phyloP scores from a whole-genome alignment of 2,113 vertebrate species.

The Muntiacus reevesi region DNA sequence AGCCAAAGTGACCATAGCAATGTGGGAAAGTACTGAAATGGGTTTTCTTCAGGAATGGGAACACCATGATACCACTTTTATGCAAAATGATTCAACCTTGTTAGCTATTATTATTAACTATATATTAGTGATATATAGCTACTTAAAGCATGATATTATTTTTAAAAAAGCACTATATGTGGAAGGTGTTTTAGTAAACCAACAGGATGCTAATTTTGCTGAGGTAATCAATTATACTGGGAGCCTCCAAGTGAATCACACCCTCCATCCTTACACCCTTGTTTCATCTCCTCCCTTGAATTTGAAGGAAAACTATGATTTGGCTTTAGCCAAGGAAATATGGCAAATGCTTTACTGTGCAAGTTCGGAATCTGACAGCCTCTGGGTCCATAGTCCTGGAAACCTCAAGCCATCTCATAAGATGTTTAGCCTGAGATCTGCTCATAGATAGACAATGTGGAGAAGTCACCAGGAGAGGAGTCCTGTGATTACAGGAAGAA shows the following conservation, averaged over 20 bases:
- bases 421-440: not conserved
- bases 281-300: not conserved
- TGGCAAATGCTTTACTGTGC: not conserved
- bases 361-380: not conserved
- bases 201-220: not conserved
- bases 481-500: not conserved
- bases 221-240: not conserved
- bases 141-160: not conserved
- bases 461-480: not conserved
- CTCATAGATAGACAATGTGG: not conserved
- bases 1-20: not conserved
- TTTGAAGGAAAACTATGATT: not conserved
- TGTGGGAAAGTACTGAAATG: not conserved
- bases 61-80: not conserved
- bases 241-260: not conserved
- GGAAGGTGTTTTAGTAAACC: not conserved
- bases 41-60: not conserved
- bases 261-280: not conserved
- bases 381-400: not conserved
- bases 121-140: not conserved
- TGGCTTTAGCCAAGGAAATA: not conserved
- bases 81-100: not conserved
- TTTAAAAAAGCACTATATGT: not conserved
- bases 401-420: not conserved
- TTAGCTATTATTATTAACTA: not conserved